A percentile compares a stretch with the other conserved stretches of the same genome.
Conservation (phyloP, 2,888 invertebrate genomes). For the Macrophya annulata region DNA sequence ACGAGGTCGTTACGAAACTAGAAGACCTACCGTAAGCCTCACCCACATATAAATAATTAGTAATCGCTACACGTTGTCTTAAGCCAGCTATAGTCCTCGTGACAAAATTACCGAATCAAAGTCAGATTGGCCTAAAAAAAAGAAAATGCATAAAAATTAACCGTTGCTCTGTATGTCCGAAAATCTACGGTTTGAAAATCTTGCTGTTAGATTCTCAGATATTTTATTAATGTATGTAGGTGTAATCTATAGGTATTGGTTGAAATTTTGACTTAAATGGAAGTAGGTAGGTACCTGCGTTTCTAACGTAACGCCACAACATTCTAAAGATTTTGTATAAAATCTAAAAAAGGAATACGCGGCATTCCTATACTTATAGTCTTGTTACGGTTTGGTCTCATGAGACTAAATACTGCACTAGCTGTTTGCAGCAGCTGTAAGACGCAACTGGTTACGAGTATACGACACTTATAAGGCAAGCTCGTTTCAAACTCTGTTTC, state of each 20-base stretch:
- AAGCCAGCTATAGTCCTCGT: background rate
- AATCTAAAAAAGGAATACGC: slow-evolving; percentile 45
- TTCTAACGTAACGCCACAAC: slow-evolving; percentile 26
- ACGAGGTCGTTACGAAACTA: slow-evolving; percentile 70
- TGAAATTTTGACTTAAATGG: background rate
- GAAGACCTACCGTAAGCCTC: slow-evolving; percentile 81
- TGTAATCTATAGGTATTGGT: background rate
- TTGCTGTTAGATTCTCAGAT: background rate
- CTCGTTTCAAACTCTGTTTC: slow-evolving; percentile 38
- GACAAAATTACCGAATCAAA: slow-evolving; percentile 34
- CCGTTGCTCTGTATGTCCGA: background rate
- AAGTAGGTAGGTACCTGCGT: slow-evolving; percentile 8
- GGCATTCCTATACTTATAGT: slow-evolving; percentile 45
- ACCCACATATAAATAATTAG: slow-evolving; percentile 45
- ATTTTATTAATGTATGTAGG: background rate
- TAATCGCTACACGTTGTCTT: slow-evolving; percentile 12
- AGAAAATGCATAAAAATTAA: slow-evolving; percentile 10
- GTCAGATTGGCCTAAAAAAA: background rate
- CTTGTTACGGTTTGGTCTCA: slow-evolving; percentile 53
- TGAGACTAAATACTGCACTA: slow-evolving; percentile 39
- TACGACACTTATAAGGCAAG: slow-evolving; percentile 36
- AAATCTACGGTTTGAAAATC: background rate
- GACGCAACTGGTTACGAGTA: slow-evolving; percentile 51
- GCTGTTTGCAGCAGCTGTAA: slow-evolving; percentile 28
- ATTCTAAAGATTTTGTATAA: slow-evolving; percentile 48